Conservation (phyloP, 2,888 invertebrate genomes). For the Rhopalosiphum nymphaeae region DNA sequence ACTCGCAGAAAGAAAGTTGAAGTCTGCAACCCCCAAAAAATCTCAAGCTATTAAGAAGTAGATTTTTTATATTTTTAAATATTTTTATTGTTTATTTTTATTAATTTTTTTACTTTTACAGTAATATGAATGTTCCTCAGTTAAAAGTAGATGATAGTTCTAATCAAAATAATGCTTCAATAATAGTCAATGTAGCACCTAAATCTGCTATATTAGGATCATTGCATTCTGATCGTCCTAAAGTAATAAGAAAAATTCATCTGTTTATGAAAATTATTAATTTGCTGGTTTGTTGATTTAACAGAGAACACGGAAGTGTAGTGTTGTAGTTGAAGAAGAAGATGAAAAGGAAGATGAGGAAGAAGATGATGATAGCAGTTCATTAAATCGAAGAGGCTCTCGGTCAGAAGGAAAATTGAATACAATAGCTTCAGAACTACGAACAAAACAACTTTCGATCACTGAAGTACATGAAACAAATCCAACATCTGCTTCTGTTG, state of each 20-base stretch:
- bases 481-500: constrained; percentile 69
- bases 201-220: constrained; percentile 55
- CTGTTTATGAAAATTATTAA: constrained; percentile 69
- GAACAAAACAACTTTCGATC: constrained; percentile 67
- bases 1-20: constrained; percentile 91
- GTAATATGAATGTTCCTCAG: constrained; percentile 24
- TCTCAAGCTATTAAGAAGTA: constrained; percentile 49
- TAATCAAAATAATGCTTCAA: constrained; percentile 15
- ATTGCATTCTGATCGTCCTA: constrained; percentile 54
- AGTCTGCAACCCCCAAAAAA: constrained; percentile 73
- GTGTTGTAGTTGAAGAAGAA: constrained; percentile 93
- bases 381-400: constrained; percentile 79
- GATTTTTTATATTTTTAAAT: not conserved
- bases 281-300: constrained; percentile 79
- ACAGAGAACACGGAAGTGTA: constrained; percentile 85
- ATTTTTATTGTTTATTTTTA: not conserved
- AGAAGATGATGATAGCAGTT: constrained; percentile 72
- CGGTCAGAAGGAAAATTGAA: constrained; percentile 86
- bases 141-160: constrained; percentile 51
- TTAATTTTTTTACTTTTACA: constrained; percentile 9
- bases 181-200: not conserved
- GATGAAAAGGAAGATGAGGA: constrained; percentile 82
- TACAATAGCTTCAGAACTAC: constrained; percentile 75
- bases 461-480: constrained; percentile 67
- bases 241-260: constrained; percentile 32